Evolutionary conservation across 2,113 vertebrate genomes (phyloP).

Genomic region (Hypomesus transpacificus): DNA sequence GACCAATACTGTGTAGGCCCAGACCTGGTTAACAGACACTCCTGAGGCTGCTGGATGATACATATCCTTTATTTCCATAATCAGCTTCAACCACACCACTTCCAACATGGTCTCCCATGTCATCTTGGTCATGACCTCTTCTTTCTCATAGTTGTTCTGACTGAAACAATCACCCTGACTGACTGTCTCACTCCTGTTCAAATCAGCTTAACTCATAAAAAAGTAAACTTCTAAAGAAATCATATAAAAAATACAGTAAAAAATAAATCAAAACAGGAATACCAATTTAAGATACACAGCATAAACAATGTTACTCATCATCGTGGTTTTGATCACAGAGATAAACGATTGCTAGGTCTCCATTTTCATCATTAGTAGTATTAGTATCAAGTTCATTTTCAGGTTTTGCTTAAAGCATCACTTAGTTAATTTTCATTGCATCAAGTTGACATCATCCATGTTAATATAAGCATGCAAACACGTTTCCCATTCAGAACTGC

Average conservation of each 20-base stretch:
- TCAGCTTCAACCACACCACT: slow-evolving; percentile 60
- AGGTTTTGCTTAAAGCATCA: slow-evolving; percentile 67
- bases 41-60: slow-evolving; percentile 55
- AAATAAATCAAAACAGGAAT: slow-evolving; percentile 55
- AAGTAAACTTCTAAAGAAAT: slow-evolving; percentile 73
- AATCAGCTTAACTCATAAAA: slow-evolving; percentile 66
- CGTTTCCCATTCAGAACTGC: slow-evolving; percentile 68
- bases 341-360: slow-evolving; percentile 57
- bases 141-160: slow-evolving; percentile 39
- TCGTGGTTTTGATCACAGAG: slow-evolving; percentile 56
- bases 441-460: slow-evolving; percentile 78
- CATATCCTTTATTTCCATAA: slow-evolving; percentile 74
- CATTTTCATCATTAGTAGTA: slow-evolving; percentile 66
- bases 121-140: slow-evolving; percentile 26
- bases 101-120: slow-evolving; percentile 55
- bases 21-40: slow-evolving; percentile 30
- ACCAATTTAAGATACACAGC: slow-evolving; percentile 68
- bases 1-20: neutral
- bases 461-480: slow-evolving; percentile 80
- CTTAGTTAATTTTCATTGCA: slow-evolving; percentile 73
- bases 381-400: slow-evolving; percentile 71
- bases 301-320: slow-evolving; percentile 65
- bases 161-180: slow-evolving; percentile 59
- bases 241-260: slow-evolving; percentile 55
- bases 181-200: slow-evolving; percentile 46